Percentiles rank a stretch among this genome's conserved stretches.
Conservation (phyloP, 2,888 invertebrate species). For the Scaptomyza tumidula region DNA sequence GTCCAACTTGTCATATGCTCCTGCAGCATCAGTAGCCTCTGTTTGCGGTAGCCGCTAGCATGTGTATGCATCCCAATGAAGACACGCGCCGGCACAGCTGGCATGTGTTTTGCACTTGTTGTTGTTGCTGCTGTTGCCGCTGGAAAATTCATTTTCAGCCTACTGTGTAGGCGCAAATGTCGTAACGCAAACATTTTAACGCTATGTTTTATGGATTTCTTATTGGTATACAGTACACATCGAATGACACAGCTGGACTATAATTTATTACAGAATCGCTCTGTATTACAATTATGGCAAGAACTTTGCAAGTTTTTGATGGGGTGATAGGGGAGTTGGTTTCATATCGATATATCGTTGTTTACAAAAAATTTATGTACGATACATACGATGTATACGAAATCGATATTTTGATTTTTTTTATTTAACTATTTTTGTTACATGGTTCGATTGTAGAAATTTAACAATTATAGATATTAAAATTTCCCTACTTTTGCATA, state of each 20-base stretch:
- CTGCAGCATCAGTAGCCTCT: slow-evolving; percentile 25
- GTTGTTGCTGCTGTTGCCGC: slow-evolving; percentile 25
- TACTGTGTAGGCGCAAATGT: slow-evolving; percentile 51
- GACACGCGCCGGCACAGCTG: slow-evolving; percentile 64
- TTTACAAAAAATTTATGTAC: slow-evolving; percentile 8
- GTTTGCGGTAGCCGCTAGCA: slow-evolving; percentile 16
- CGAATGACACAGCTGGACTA: slow-evolving; percentile 16
- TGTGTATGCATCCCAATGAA: slow-evolving; percentile 49
- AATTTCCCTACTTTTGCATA: background rate
- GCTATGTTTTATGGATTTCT: slow-evolving; percentile 14
- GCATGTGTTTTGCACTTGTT: slow-evolving; percentile 60
- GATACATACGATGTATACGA: background rate
- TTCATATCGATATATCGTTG: slow-evolving; percentile 36
- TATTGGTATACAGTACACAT: slow-evolving; percentile 28
- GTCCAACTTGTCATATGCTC: slow-evolving; percentile 26
- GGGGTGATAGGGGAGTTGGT: background rate
- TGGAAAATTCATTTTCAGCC: slow-evolving; percentile 36
- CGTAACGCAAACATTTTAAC: slow-evolving; percentile 61
- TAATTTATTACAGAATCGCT: slow-evolving; percentile 16
- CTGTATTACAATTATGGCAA: slow-evolving; percentile 42
- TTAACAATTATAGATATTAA: background rate
- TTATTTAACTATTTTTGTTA: background rate
- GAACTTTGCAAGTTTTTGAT: slow-evolving; percentile 19
- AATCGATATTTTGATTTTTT: background rate
- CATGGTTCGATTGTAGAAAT: background rate